Conservation (phyloP, 1,140 invertebrate species). For the Drosophila repleta region DNA sequence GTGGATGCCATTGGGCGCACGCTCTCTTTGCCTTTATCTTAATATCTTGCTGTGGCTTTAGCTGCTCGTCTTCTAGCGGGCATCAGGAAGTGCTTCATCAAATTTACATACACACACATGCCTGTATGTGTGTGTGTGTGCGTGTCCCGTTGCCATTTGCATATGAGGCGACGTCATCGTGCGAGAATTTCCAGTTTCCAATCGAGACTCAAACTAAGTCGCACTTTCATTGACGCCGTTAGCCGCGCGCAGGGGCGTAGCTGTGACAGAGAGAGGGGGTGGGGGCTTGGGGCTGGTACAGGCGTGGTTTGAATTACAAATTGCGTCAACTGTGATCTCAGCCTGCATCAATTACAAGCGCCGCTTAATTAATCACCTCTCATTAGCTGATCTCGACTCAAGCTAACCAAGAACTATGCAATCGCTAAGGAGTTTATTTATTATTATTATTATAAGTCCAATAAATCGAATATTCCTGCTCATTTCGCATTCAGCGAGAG, state of each 20-base stretch:
- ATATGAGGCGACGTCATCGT: conserved; percentile 54
- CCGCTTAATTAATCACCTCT: conserved; percentile 70
- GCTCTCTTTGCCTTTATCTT: conserved; percentile 52
- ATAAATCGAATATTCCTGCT: conserved; percentile 18
- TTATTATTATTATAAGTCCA: conserved; percentile 30
- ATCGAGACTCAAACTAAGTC: conserved; percentile 59
- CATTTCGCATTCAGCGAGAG: conserved; percentile 23
- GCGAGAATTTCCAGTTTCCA: conserved; percentile 21
- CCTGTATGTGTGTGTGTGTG: neutral
- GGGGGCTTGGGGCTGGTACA: too few relatives aligned
- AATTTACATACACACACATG: conserved; percentile 63
- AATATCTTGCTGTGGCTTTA: conserved; percentile 43
- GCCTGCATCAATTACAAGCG: conserved; percentile 68
- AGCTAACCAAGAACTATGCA: conserved; percentile 50
- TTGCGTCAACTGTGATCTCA: conserved; percentile 57
- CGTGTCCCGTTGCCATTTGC: conserved; percentile 50
- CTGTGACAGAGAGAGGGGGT: neutral
- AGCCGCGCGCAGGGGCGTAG: too few relatives aligned
- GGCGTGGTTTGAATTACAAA: conserved; percentile 3
- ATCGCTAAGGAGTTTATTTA: conserved; percentile 21
- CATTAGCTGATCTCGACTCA: conserved; percentile 38
- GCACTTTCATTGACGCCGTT: conserved; percentile 64
- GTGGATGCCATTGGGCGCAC: conserved; percentile 42
- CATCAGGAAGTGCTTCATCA: conserved; percentile 75
- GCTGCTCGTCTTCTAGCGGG: conserved; percentile 47